Base-by-base conservation (phyloP, 1,140 invertebrate genomes). In the Bombus huntii region DNA sequence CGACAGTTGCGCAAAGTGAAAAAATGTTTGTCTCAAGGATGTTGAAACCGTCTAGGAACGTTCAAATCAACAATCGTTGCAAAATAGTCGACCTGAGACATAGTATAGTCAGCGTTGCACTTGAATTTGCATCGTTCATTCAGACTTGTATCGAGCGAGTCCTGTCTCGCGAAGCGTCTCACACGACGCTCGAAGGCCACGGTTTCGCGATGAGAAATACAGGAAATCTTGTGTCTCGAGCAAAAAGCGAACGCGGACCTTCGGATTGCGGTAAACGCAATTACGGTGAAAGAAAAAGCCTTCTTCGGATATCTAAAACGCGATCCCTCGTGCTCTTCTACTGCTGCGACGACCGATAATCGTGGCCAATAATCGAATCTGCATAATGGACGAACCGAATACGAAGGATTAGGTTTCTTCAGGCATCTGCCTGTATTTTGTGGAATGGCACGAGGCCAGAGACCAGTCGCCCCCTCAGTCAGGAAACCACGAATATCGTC, bases 381-480 rank as follows among this genome's bases (percentile, higher is more conserved):
- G 70, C 81, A 75, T 82, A 75, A 82, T 75, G 53, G 72, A 66
- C 81, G 72, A 70, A n/a, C 34, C n/a, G 42, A 47, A 47, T 47
- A 25, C 39, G 66, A 42, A 59, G 71, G 81, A 75, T 75, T 28
- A n/a, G n/a, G 71, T 25, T 31, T n/a, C 65, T 18, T 25, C 25
- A 13, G 57, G 70, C n/a, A 47, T 47, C 34, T 31, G 44, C 8
- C 22, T 31, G 71, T 62, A 71, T n/a, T 72, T 62, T 18, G 79
- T 18, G 42, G 66, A 34, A 71, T 81, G 79, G 79, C 79, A 44
- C 70, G 8, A 57, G 22, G 70, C 81, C 81, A 81, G 68, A 81
- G 47, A n/a, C 10, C 37, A 39, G 68, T 39, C 37, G 34, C 37
- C 9, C 22, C 31, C 12, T 13, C 25, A 10, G 39, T 15, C 39